Conservation (phyloP, 2,888 invertebrate genomes). For the Ommatoiulus sabulosus region DNA sequence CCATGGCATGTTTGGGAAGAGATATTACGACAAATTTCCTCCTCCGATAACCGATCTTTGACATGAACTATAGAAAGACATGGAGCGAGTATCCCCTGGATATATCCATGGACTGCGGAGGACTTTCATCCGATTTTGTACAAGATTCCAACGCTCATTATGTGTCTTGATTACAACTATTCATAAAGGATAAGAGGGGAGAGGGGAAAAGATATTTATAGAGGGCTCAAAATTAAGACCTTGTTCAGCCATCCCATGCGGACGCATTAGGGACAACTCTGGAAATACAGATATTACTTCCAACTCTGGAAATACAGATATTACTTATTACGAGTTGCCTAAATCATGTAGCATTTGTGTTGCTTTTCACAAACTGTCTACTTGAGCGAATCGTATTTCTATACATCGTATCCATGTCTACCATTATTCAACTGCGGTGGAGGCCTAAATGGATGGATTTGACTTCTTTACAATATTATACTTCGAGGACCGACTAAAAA, state of each 20-base stretch:
- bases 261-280: not conserved
- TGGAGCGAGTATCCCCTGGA: not conserved
- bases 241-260: not conserved
- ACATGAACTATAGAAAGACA: not conserved
- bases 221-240: constrained; percentile 22
- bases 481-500: not conserved
- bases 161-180: constrained; percentile 32
- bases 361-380: constrained; percentile 37
- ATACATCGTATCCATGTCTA: not conserved
- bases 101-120: not conserved
- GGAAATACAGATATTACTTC: constrained; percentile 22
- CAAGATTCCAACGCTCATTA: constrained; percentile 20
- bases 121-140: constrained; percentile 24
- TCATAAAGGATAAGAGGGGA: constrained; percentile 10
- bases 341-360: constrained; percentile 9
- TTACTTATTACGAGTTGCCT: not conserved
- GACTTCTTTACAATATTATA: not conserved
- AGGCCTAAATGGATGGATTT: constrained; percentile 10
- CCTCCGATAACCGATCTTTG: constrained; percentile 20
- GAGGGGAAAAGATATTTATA: not conserved
- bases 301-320: not conserved
- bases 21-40: constrained; percentile 24
- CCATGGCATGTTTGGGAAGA: not conserved
- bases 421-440: not conserved
- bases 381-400: not conserved